Conservation (phyloP, 2,888 invertebrate species). For the Cyclophora punctaria region DNA sequence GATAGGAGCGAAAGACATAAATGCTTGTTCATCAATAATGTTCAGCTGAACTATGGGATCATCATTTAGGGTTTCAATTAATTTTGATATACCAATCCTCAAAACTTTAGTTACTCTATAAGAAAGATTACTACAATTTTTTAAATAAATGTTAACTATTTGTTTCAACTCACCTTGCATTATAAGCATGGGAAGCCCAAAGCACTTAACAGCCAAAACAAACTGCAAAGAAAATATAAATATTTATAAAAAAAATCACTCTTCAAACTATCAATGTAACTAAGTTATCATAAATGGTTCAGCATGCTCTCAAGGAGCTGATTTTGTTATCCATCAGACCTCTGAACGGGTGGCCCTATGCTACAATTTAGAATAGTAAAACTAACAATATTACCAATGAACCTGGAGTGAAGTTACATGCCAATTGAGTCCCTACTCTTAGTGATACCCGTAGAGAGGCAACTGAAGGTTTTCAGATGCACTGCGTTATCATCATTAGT, state of each 20-base stretch:
- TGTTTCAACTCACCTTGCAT: no score
- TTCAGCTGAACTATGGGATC: conserved; percentile 45
- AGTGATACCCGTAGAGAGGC: conserved; percentile 37
- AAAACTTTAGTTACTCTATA: no score
- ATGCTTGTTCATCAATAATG: conserved; percentile 31
- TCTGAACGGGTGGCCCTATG: conserved; percentile 54
- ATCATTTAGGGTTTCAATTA: conserved; percentile 23
- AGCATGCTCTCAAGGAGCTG: conserved; percentile 39
- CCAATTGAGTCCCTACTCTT: conserved; percentile 38
- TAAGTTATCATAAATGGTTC: conserved; percentile 21
- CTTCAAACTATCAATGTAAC: no score
- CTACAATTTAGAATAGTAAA: conserved; percentile 37
- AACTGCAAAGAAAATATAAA: no score
- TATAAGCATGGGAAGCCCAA: no score
- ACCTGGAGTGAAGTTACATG: conserved; percentile 4
- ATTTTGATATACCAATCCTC: no score
- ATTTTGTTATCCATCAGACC: conserved; percentile 49
- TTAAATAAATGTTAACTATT: no score
- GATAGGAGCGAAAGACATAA: conserved; percentile 68
- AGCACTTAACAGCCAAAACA: no score
- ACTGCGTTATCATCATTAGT: conserved; percentile 65
- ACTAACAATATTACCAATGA: no score
- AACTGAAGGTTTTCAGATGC: conserved; percentile 64
- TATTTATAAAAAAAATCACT: no score
- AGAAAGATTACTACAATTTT: no score